Evolutionary conservation across 2,888 invertebrate genomes (phyloP), one percentile per base, ranked within the genome.

Genomic region (Odiellus spinosus): DNA sequence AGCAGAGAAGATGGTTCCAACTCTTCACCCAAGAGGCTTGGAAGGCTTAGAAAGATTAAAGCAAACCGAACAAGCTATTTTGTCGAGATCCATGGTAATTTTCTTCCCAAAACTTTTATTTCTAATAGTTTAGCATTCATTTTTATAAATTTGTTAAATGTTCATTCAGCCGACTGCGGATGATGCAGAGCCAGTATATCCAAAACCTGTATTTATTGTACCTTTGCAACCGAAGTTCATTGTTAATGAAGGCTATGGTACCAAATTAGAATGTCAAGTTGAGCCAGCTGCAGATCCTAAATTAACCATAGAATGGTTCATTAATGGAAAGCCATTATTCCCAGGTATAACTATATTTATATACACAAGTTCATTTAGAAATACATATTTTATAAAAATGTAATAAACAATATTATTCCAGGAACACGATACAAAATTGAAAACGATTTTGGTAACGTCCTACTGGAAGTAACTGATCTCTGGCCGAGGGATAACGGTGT

Each of bases 381-480:
- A n/a, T n/a, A n/a, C n/a, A n/a, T n/a, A n/a, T n/a, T n/a, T n/a
- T n/a, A n/a, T n/a, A n/a, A n/a, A n/a, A n/a, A n/a, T n/a, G n/a
- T n/a, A n/a, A n/a, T n/a, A n/a, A n/a, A n/a, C n/a, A n/a, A n/a
- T n/a, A n/a, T n/a, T n/a, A n/a, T 26, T 8, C 3, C 45, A 70
- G 73, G 71, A 40, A 81, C 88, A 2, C 74, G 91, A 55, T 91
- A 88, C 65, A 88, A 88, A 65, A 78, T 88, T 63, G 86, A 84
- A 1, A 84, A 81, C 62, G 96, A 98, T 62, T 95, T 95, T 64
- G 96, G 96, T 45, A 95, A 88, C 63, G 93, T 93, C 4, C 87
- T 88, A 3, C 72, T 98, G 57, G 93, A 95, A 65, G 72, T 96
- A 44, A 82, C 78, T 18, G 90, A 91, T 63, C 83, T 85, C 1